Evolutionary conservation across 2,797 vertebrate species (phyloP).

Genomic region (Lagorchestes hirsutus): DNA sequence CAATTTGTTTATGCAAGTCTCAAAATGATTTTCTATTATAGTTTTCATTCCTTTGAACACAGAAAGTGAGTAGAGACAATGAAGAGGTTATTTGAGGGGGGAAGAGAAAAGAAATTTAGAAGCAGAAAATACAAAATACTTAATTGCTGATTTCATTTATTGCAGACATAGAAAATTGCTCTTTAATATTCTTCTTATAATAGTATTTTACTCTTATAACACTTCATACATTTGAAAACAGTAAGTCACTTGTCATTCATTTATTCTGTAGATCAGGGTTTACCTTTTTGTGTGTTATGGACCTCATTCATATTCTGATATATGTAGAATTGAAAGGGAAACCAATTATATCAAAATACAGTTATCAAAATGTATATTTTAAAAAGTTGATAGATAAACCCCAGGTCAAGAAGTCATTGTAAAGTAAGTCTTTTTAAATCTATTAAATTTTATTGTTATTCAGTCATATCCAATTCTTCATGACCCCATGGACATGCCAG

Average conservation of each 20-base stretch:
- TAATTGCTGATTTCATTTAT: slow-evolving; percentile 36
- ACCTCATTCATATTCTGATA: too few relatives aligned
- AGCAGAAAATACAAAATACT: slow-evolving; percentile 14
- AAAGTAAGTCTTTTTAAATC: background rate
- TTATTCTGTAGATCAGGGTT: slow-evolving; percentile 4
- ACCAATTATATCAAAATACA: too few relatives aligned
- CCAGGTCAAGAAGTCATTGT: background rate
- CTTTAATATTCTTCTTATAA: slow-evolving; percentile 20
- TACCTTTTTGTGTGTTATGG: too few relatives aligned
- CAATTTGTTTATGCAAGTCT: background rate
- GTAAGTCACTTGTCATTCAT: slow-evolving; percentile 41
- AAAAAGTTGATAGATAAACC: background rate
- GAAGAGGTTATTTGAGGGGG: background rate
- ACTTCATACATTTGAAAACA: background rate
- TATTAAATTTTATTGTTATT: background rate
- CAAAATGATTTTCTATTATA: slow-evolving; percentile 24
- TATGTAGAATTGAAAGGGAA: too few relatives aligned
- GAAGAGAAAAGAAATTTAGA: background rate
- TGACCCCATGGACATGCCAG: too few relatives aligned
- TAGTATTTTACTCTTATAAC: slow-evolving; percentile 11
- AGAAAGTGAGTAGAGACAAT: background rate
- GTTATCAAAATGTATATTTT: too few relatives aligned
- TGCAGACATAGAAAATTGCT: slow-evolving; percentile 6
- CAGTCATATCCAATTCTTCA: background rate
- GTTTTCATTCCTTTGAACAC: slow-evolving; percentile 8